These are phyloP conservation scores for Onychomys arenicola DNA, from an alignment of 2,797 vertebrate genomes.

Conservation along the genomic window DNA sequence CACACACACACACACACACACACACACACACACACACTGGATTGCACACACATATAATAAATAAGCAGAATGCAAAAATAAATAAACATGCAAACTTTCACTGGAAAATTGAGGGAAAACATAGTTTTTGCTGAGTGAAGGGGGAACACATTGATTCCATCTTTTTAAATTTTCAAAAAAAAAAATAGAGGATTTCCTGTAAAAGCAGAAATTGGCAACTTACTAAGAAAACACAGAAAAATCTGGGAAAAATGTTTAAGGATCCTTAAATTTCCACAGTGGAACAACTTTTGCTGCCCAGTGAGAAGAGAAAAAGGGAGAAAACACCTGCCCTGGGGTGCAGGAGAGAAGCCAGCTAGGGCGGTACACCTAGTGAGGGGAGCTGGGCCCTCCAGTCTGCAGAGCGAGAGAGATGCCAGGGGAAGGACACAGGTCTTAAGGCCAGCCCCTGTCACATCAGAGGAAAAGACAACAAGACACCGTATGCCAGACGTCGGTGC, in stretches of 20 bases:
- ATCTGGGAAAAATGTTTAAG: conserved; percentile 72
- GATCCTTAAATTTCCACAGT: conserved; percentile 78
- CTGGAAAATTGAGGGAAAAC: conserved; percentile 68
- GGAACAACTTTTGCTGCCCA: conserved; percentile 68
- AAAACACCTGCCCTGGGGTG: conserved; percentile 53
- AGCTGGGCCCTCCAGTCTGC: neutral
- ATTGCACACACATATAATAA: neutral
- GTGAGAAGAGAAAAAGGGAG: neutral
- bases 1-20: neutral
- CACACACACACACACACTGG: neutral
- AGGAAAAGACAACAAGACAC: neutral
- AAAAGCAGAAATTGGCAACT: conserved; percentile 76
- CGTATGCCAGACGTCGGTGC: neutral
- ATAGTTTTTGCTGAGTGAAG: conserved; percentile 61
- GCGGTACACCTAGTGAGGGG: neutral
- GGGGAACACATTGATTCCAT: conserved; percentile 70
- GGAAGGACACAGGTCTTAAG: neutral
- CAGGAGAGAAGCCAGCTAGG: neutral
- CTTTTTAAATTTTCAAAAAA: neutral
- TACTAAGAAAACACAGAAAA: conserved; percentile 77
- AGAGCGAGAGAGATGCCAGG: neutral
- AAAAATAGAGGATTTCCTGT: conserved; percentile 67
- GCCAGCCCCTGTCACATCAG: neutral
- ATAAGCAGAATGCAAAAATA: neutral
- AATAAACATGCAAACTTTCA: neutral